phyloP scores from a whole-genome alignment of 1,140 invertebrate species.

The Chrysopa pallens region DNA sequence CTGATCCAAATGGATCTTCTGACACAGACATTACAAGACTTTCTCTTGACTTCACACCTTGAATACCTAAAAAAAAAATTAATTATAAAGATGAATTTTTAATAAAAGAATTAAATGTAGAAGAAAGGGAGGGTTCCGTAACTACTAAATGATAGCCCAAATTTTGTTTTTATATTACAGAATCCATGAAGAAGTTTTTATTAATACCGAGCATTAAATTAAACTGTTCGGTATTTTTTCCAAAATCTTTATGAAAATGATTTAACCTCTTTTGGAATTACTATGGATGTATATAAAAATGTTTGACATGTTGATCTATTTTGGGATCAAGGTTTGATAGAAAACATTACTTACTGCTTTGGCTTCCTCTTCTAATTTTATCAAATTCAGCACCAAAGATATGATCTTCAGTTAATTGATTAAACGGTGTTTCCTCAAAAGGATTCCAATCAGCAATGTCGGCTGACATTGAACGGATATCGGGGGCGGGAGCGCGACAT shows the following conservation, averaged over 20 bases:
- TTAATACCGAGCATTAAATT: too few relatives aligned
- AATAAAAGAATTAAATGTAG: too few relatives aligned
- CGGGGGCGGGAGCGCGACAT: constrained; percentile 17
- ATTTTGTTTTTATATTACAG: too few relatives aligned
- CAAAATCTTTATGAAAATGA: too few relatives aligned
- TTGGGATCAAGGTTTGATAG: too few relatives aligned
- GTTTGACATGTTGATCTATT: too few relatives aligned
- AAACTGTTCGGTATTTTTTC: too few relatives aligned
- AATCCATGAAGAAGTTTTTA: too few relatives aligned
- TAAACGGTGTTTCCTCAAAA: constrained; percentile 53
- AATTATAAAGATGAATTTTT: not conserved
- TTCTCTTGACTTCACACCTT: constrained; percentile 56
- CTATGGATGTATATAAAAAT: too few relatives aligned
- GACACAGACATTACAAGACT: constrained; percentile 56
- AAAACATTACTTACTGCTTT: constrained; percentile 45
- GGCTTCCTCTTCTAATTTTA: constrained; percentile 57
- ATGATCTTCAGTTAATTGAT: constrained; percentile 61
- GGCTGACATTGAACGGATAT: constrained; percentile 36
- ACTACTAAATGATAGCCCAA: too few relatives aligned
- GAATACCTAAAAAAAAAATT: constrained; percentile 33
- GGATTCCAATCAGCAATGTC: constrained; percentile 64
- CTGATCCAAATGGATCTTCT: constrained; percentile 64
- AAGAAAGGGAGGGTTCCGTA: too few relatives aligned
- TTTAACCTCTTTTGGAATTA: too few relatives aligned
- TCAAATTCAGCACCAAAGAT: constrained; percentile 78